Evolutionary conservation across 2,888 invertebrate species (phyloP), one percentile per base, ranked within the genome.

Genomic region (Tuberolachnus salignus): DNA sequence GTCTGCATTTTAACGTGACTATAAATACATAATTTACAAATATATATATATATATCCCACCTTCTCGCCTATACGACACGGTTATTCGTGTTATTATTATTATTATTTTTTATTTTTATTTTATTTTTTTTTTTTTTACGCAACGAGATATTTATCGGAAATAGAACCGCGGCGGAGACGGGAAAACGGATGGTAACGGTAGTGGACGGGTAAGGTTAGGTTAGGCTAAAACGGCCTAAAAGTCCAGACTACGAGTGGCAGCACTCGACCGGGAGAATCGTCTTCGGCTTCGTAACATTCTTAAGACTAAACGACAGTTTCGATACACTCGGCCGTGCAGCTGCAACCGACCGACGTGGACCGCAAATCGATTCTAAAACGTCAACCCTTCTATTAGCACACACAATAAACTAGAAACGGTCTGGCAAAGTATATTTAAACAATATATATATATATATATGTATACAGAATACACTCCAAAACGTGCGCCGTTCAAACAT

Each of bases 311-410:
- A 59, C 26, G 59, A 16, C 59, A 4, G 26, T 23, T 26, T 13
- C 59, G 8, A 59, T 26, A n/a, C n/a, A n/a, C n/a, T n/a, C n/a
- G n/a, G n/a, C 14, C 16, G 3, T 6, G 34, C 34, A 3, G 34
- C 3, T 4, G 6, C 34, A 6, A 6, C 26, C 11, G 49, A 14
- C 61, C 51, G 14, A 21, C 21, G 10, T 19, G 51, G 51, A 72
- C 72, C 72, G 42, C 61, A 42, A 73, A 73, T 63, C 61, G 34
- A 61, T 51, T 34, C 21, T 21, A 6, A 61, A 51, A 63, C 51
- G 16, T 61, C 72, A 51, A 51, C 49, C 44, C 1, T 6, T 11
- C n/a, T n/a, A n/a, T 16, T 6, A 61, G 51, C 26, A 61, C 34
- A 59, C 59, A 57, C 46, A 34, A 34, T 34, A 34, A 34, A 34